phyloP scores from a whole-genome alignment of 1,140 invertebrate genomes.

The Temnothorax longispinosus region DNA sequence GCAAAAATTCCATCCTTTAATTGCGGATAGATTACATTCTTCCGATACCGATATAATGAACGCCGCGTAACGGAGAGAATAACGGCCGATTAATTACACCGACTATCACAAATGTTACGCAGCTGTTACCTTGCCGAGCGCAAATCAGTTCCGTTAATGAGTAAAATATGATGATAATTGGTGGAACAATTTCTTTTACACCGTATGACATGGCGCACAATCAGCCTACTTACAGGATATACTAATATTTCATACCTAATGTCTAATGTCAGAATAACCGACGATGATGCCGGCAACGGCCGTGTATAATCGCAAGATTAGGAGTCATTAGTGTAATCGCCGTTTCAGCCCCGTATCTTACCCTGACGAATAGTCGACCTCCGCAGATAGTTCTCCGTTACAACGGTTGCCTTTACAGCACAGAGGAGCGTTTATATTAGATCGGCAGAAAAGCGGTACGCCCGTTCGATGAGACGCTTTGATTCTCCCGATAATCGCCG shows the following conservation, averaged over 20 bases:
- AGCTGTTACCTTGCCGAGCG: not conserved
- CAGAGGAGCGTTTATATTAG: slow-evolving; percentile 23
- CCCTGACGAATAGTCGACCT: not conserved
- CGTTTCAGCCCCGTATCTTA: not conserved
- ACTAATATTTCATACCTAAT: slow-evolving; percentile 6
- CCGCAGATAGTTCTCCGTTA: not conserved
- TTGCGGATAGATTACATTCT: slow-evolving; percentile 28
- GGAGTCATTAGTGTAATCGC: slow-evolving; percentile 20
- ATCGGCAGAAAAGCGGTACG: not conserved
- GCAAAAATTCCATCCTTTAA: slow-evolving; percentile 23
- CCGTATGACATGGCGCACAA: not conserved
- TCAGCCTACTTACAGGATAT: slow-evolving; percentile 16
- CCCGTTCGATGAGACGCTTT: slow-evolving; percentile 32
- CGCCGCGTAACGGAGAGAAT: not conserved
- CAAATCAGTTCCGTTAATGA: slow-evolving; percentile 15
- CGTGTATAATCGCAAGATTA: slow-evolving; percentile 49
- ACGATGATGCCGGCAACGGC: slow-evolving; percentile 39
- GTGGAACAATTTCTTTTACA: not conserved
- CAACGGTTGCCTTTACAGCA: slow-evolving; percentile 1
- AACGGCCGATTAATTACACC: slow-evolving; percentile 26
- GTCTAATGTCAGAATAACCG: not conserved
- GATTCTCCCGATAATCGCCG: slow-evolving; percentile 44
- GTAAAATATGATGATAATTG: slow-evolving; percentile 3
- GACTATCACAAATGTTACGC: not conserved
- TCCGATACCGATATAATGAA: not conserved